Percentiles rank a stretch among this genome's conserved stretches.
Conservation (phyloP, 2,888 invertebrate genomes). For the Crepidodera aurea region DNA sequence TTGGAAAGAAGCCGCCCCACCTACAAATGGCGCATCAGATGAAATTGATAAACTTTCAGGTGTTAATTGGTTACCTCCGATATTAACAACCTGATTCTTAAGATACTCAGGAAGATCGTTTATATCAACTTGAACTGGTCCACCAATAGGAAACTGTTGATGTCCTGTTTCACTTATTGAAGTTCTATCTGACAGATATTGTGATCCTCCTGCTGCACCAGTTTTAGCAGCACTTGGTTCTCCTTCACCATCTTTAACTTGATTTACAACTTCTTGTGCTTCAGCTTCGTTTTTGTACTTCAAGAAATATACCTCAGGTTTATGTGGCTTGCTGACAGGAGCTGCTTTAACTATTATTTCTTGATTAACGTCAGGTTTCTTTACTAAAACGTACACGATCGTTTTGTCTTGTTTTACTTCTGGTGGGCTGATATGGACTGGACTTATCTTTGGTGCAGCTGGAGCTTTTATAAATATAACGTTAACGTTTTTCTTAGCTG, state of each 20-base stretch:
- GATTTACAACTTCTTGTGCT: constrained; percentile 41
- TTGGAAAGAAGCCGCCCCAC: too few species aligned
- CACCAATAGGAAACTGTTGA: too few species aligned
- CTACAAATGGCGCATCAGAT: not conserved
- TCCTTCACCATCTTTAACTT: not conserved
- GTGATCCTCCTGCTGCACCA: too few species aligned
- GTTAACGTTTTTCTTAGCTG: constrained; percentile 59
- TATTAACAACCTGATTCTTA: not conserved
- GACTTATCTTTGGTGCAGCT: constrained; percentile 44
- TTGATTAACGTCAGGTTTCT: constrained; percentile 64
- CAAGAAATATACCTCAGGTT: constrained; percentile 91
- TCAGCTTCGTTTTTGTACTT: constrained; percentile 78
- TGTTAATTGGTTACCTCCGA: not conserved
- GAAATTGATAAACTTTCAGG: not conserved
- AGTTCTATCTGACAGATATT: too few species aligned
- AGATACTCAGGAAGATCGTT: not conserved
- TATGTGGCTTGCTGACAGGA: constrained; percentile 82
- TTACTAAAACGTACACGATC: constrained; percentile 57
- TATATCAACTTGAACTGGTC: not conserved
- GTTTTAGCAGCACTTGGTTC: too few species aligned
- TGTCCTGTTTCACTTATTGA: too few species aligned
- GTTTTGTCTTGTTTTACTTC: constrained; percentile 53
- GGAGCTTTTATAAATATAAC: constrained; percentile 64
- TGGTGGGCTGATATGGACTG: constrained; percentile 43
- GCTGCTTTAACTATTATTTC: constrained; percentile 73